A percentile compares a stretch with the other conserved stretches of the same genome.
phyloP scores from a whole-genome alignment of 2,888 invertebrate genomes.

The Gonocerus acuteangulatus region DNA sequence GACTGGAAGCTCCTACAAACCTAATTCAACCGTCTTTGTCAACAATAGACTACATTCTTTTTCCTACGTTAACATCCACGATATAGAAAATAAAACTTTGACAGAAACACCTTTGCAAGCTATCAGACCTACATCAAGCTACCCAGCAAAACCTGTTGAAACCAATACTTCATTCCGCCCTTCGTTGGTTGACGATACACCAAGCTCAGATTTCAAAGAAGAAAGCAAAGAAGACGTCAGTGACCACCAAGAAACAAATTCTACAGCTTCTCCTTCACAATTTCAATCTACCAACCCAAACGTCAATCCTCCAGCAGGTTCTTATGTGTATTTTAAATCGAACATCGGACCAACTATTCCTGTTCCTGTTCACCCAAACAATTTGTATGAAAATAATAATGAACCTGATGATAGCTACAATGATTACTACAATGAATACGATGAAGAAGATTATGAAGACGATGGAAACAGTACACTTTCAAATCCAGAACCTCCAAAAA shows the following conservation, averaged over 20 bases:
- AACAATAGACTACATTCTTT: not conserved
- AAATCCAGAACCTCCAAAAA: constrained; percentile 46
- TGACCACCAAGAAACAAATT: too few species aligned
- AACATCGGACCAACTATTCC: not conserved
- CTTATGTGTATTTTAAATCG: not conserved
- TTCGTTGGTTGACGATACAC: too few species aligned
- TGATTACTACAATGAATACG: constrained; percentile 35
- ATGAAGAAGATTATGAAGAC: constrained; percentile 20
- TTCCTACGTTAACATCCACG: not conserved
- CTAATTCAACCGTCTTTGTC: not conserved
- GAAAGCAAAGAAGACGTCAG: too few species aligned
- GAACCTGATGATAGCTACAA: constrained; percentile 40
- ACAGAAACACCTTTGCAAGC: too few species aligned
- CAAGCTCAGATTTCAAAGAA: too few species aligned
- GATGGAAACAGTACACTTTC: constrained; percentile 39
- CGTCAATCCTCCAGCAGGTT: not conserved
- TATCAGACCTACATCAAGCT: too few species aligned
- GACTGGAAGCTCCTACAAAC: not conserved
- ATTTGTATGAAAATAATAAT: not conserved
- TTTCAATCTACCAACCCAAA: not conserved
- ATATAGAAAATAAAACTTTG: not conserved
- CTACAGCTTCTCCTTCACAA: too few species aligned
- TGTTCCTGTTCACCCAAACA: not conserved
- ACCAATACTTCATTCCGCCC: too few species aligned
- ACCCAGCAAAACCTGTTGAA: too few species aligned